Percentiles rank a stretch among this genome's conserved stretches.
Conservation (phyloP, 2,113 vertebrate genomes). For the Dasypus novemcinctus region DNA sequence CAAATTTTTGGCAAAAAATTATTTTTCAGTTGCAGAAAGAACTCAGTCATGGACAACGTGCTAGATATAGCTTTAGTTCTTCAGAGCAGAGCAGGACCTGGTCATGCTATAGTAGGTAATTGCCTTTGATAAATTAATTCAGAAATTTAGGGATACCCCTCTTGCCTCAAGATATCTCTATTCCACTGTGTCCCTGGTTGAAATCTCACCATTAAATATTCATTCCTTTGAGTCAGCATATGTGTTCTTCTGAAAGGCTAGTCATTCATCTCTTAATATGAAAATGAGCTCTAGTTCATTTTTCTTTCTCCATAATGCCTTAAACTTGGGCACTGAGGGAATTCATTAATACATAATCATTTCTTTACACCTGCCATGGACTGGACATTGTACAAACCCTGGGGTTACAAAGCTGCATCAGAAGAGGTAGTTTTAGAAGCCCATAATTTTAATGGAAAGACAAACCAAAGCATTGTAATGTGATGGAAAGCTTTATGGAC, state of each 20-base stretch:
- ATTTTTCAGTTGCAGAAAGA: conserved; percentile 27
- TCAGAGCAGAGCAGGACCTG: not conserved
- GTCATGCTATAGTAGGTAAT: not conserved
- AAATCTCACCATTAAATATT: not conserved
- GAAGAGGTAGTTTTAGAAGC: not conserved
- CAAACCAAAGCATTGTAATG: not conserved
- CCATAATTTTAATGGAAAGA: not conserved
- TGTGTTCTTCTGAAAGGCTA: not conserved
- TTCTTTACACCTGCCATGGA: not conserved
- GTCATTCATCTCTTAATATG: not conserved
- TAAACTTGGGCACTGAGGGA: not conserved
- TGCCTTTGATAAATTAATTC: not conserved
- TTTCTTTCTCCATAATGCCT: not conserved
- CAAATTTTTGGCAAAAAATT: not conserved
- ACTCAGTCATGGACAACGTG: not conserved
- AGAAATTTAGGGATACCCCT: not conserved
- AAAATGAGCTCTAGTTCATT: not conserved
- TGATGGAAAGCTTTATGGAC: no score
- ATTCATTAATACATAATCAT: not conserved
- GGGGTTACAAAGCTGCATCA: not conserved
- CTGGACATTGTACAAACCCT: not conserved
- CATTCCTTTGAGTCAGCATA: not conserved
- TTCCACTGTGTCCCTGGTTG: not conserved
- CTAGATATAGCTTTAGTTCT: not conserved
- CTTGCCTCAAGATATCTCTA: not conserved